Evolutionary conservation across 2,113 vertebrate species (phyloP).

Genomic region (Pelecanoides urinatrix): DNA sequence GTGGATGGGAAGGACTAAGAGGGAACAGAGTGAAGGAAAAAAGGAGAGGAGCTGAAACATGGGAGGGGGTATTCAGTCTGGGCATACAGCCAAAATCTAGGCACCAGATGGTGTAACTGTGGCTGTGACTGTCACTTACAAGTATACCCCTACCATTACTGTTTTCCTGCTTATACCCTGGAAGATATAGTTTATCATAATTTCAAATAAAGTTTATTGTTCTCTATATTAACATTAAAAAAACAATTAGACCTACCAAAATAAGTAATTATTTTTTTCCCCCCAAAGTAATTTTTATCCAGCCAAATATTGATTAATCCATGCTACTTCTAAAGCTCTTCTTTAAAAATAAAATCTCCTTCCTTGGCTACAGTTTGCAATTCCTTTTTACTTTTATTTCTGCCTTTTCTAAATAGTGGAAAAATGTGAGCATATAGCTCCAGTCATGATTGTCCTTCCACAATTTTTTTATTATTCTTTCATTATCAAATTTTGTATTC

Average conservation of each 20-base stretch:
- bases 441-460: not conserved
- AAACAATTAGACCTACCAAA: not conserved
- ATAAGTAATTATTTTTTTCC: accelerated
- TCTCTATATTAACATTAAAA: not conserved
- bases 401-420: not conserved
- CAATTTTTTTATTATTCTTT: not conserved
- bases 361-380: not conserved
- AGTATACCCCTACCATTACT: not conserved
- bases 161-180: not conserved
- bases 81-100: not conserved
- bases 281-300: not conserved
- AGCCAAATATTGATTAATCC: not conserved
- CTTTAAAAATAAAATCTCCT: not conserved
- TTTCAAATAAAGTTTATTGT: not conserved
- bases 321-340: not conserved
- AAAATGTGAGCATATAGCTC: not conserved
- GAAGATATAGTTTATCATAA: not conserved
- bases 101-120: not conserved
- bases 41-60: not conserved
- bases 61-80: not conserved
- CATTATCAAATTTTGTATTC: not conserved
- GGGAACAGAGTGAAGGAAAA: not conserved
- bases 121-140: not conserved
- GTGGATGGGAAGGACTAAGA: not conserved
- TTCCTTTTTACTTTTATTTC: not conserved